Base-by-base conservation (phyloP, 1,140 invertebrate genomes). In the Globodera rostochiensis region DNA sequence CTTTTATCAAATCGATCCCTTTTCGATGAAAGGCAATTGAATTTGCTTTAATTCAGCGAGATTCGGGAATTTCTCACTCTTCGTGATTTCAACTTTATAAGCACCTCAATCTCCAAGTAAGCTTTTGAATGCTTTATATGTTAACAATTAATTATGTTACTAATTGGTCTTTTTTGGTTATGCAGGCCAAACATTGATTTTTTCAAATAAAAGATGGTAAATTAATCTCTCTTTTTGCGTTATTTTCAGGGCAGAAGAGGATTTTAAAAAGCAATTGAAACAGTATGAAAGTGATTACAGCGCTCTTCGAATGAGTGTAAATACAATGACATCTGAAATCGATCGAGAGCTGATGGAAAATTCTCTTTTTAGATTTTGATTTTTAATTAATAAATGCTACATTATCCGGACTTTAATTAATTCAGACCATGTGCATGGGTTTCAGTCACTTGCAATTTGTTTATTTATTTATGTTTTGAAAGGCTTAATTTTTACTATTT, bases 61-160 rank as follows among this genome's bases (percentile, higher is more conserved):
- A 87, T 85, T 67, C 75, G 83, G 15, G 84, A 85, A 70, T 85
- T 85, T 67, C 76, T 85, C 11, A 87, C 83, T 71, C 77, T 87
- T 21, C 82, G 84, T 19, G 84, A 85, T 66, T 85, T 85, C 83
- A 85, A 82, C 73, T 85, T 86, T 66, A 64, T 87, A 25, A 85
- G 76, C 57, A 60, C 84, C 6, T 70, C 84, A 11, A 85, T 87
- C 47, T 53, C 66, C 47, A 86, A 75, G 84, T 85, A 21, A 74
- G 79, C 57, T 77, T 19, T 83, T 79, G 67, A 5, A 21, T 11
- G 21, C 25, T 79, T 36, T 36, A 36, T 36, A 36, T 36, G 25
- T 36, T 36, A 36, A 36, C 25, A 36, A 36, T 36, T 36, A 36
- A 36, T 36, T 36, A 36, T 36, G 25, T 36, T 36, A 36, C 2